These are phyloP conservation scores for Nasonia vitripennis DNA, from an alignment of 1,140 invertebrate species.

Conservation along the genomic window DNA sequence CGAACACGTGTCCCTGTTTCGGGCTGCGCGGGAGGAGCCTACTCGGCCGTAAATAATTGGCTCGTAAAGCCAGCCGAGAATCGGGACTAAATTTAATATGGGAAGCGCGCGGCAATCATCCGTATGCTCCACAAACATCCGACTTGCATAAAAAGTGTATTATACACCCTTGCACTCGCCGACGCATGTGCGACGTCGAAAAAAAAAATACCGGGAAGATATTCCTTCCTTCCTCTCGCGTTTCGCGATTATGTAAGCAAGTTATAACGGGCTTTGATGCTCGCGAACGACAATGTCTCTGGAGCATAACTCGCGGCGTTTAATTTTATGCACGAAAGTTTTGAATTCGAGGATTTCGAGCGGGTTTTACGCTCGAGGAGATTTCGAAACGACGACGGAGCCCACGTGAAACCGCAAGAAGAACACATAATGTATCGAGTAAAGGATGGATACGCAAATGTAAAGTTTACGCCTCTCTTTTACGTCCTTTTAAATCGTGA, in stretches of 20 bases:
- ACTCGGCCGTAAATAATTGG: slow-evolving; percentile 40
- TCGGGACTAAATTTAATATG: slow-evolving; percentile 48
- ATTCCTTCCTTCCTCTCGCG: not conserved
- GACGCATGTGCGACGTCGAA: not conserved
- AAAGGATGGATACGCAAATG: no score
- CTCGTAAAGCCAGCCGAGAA: slow-evolving; percentile 19
- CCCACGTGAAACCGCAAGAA: no score
- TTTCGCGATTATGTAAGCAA: not conserved
- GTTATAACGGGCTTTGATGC: not conserved
- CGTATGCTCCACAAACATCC: slow-evolving; percentile 47
- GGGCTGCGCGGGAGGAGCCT: not conserved
- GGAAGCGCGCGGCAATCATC: slow-evolving; percentile 36
- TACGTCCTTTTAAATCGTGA: no score
- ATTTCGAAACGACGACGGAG: no score
- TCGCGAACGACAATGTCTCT: no score
- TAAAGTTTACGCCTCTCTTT: no score
- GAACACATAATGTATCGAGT: no score
- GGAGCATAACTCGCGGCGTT: no score
- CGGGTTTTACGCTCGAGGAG: no score
- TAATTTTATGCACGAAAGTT: no score
- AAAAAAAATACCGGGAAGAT: not conserved
- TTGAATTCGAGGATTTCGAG: no score
- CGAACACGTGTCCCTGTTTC: slow-evolving; percentile 44
- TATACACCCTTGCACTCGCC: not conserved
- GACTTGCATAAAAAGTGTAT: slow-evolving; percentile 42